Base-by-base conservation (phyloP, 2,888 invertebrate genomes). In the Dascillus cervinus region DNA sequence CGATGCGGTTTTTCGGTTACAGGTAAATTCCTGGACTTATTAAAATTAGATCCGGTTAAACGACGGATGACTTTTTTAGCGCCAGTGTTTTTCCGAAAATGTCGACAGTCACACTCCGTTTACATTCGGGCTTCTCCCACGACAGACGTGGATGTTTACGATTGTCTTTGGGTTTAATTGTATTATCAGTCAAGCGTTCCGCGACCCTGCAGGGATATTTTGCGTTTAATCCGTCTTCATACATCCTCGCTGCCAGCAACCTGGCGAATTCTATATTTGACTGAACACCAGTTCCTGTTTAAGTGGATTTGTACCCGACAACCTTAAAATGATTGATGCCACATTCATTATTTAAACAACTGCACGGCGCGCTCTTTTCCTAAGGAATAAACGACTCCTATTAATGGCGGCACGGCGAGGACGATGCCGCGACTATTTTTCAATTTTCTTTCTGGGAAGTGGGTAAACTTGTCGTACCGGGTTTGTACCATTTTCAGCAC, bases 101-200 rank as follows among this genome's bases (percentile, higher is more conserved):
- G n/a, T n/a, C n/a, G n/a, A n/a, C n/a, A n/a, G n/a, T n/a, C n/a
- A n/a, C n/a, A n/a, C n/a, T n/a, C n/a, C n/a, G n/a, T n/a, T n/a
- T n/a, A n/a, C n/a, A n/a, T n/a, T n/a, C n/a, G n/a, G n/a, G 17
- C 17, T 17, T 17, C 24, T 26, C 29, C 29, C 34, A 27, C 34
- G 41, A 45, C 41, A 43, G 43, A 44, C 46, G 40, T 34, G 40
- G 39, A 39, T 46, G 44, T 46, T 46, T 46, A 44, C 46, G 42
- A 43, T 44, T 46, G 42, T 44, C 40, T 40, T 43, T 41, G 38
- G 37, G 34, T 42, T 44, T 46, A 44, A 44, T 46, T 46, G 44
- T 40, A 46, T 46, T 46, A 46, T 46, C 44, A 44, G 44, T 46
- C 46, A 46, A 42, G 39, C 37, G 37, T 37, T 35, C 22, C 26